Conservation (phyloP, 1,140 invertebrate genomes). For the Lucilia sericata region DNA sequence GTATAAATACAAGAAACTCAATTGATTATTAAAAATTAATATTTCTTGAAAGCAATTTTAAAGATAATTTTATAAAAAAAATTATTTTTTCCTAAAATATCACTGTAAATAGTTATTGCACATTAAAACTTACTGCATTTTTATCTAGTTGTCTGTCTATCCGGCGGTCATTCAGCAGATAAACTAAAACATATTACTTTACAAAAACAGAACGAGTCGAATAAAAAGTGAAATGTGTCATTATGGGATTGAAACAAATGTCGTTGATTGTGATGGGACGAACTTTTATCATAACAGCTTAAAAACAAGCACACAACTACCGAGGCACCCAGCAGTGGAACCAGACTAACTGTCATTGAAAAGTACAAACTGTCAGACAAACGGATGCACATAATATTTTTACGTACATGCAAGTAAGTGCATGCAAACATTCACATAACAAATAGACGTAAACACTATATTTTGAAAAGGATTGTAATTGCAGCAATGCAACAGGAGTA, state of each 20-base stretch:
- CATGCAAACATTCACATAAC: background rate
- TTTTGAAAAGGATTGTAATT: slow-evolving; percentile 25
- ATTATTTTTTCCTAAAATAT: background rate
- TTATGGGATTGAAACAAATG: slow-evolving; percentile 28
- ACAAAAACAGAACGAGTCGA: background rate
- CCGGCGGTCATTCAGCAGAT: too few species aligned
- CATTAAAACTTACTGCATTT: background rate
- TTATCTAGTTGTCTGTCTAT: background rate
- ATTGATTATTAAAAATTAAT: too few species aligned
- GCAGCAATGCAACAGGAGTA: background rate
- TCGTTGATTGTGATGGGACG: slow-evolving; percentile 4
- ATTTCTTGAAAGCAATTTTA: too few species aligned
- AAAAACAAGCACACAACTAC: slow-evolving; percentile 2
- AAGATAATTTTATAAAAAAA: too few species aligned
- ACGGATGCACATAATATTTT: too few species aligned
- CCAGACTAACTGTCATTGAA: too few species aligned
- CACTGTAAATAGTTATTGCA: background rate
- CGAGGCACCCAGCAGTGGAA: background rate
- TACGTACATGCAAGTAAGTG: too few species aligned
- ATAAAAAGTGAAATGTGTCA: slow-evolving; percentile 19
- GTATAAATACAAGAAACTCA: too few species aligned
- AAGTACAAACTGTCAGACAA: too few species aligned
- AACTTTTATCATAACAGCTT: slow-evolving; percentile 30
- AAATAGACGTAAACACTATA: background rate
- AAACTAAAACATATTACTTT: too few species aligned